These are phyloP conservation scores for Abscondita cerata DNA, from an alignment of 2,888 invertebrate species.

Conservation along the genomic window DNA sequence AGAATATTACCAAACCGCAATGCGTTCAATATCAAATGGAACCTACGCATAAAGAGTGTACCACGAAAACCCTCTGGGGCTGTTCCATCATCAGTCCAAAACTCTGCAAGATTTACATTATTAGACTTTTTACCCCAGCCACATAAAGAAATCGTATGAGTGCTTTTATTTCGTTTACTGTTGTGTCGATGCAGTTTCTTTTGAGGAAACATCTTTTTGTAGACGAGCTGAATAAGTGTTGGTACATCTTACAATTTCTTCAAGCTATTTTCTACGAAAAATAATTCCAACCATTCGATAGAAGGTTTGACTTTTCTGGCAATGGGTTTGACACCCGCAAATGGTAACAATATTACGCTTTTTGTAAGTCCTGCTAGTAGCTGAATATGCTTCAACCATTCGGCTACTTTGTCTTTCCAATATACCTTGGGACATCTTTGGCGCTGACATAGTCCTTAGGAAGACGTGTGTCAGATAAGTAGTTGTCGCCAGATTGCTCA, in stretches of 20 bases:
- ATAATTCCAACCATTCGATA: no score
- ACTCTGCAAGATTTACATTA: not conserved
- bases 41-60: not conserved
- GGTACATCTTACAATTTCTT: not conserved
- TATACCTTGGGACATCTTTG: no score
- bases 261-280: no score
- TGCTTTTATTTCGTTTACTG: not conserved
- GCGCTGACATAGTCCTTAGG: no score
- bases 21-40: not conserved
- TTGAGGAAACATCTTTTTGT: not conserved
- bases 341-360: no score
- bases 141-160: not conserved
- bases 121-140: not conserved
- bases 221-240: not conserved
- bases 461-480: no score
- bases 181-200: not conserved
- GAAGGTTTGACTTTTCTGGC: no score
- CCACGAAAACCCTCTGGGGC: constrained; percentile 6
- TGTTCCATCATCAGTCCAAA: not conserved
- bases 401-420: not conserved
- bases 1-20: constrained; percentile 2
- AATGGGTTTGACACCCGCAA: no score
- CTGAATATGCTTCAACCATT: constrained; percentile 1
- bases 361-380: not conserved
- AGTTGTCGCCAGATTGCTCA: no score